A percentile compares a stretch with the other conserved stretches of the same genome.
These are phyloP conservation scores for Oryzaephilus surinamensis DNA, from an alignment of 1,140 invertebrate genomes.

Conservation along the genomic window DNA sequence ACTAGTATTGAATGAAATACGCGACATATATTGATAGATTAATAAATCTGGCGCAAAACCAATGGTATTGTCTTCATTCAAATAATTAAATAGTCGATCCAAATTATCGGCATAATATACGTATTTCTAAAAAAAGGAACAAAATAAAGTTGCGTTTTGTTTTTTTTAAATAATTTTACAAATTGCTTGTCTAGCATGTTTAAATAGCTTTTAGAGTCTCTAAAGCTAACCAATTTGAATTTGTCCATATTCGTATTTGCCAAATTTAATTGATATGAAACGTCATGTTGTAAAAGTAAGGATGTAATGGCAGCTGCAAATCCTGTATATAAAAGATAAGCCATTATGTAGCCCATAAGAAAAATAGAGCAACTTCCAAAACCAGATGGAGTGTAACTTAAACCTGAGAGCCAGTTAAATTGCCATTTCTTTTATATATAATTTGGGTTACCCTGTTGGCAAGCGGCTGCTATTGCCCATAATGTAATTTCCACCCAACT, in stretches of 20 bases:
- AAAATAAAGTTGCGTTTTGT: too few species aligned
- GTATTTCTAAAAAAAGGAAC: slow-evolving; percentile 9
- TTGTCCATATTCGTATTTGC: slow-evolving; percentile 1
- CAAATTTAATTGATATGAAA: slow-evolving; percentile 1
- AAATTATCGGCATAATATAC: slow-evolving; percentile 10
- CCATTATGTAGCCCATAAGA: slow-evolving; percentile 22
- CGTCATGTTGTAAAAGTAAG: slow-evolving; percentile 11
- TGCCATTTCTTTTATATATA: not conserved
- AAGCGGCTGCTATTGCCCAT: slow-evolving; percentile 27
- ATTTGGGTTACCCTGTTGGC: slow-evolving; percentile 26
- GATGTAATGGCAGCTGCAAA: slow-evolving; percentile 30
- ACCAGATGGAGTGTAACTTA: slow-evolving; percentile 22
- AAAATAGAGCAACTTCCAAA: slow-evolving; percentile 25
- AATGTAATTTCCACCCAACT: slow-evolving; percentile 26
- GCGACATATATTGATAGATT: slow-evolving; percentile 12
- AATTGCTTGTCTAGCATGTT: not conserved
- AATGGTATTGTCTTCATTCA: slow-evolving; percentile 14
- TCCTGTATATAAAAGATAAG: slow-evolving; percentile 28
- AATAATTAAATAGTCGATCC: slow-evolving; percentile 8
- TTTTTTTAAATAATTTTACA: too few species aligned
- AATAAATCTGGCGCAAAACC: slow-evolving; percentile 15
- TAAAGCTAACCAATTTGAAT: slow-evolving; percentile 3
- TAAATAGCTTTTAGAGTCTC: too few species aligned
- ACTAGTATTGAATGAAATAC: too few species aligned
- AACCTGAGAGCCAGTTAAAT: slow-evolving; percentile 10